Evolutionary conservation across 2,888 invertebrate genomes (phyloP), one percentile per base, ranked within the genome.

Genomic region (Pogonocherus hispidulus): DNA sequence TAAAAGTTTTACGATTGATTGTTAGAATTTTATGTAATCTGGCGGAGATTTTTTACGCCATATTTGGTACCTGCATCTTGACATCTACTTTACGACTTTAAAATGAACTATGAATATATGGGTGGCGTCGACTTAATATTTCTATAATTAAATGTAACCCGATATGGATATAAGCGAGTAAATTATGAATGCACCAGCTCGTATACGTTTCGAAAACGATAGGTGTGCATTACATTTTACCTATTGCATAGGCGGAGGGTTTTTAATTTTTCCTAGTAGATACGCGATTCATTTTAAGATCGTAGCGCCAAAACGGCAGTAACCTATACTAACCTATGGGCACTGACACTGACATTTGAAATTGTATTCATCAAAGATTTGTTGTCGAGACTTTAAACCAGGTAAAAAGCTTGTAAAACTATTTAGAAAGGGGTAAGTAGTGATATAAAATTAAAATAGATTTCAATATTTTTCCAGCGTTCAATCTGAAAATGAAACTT

Each of bases 81-180:
- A 41, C 41, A 41, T 41, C 41, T 16, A 5, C 14, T 41, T 41
- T 41, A 41, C 41, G 16, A n/a, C 1, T n/a, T n/a, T n/a, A 14
- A n/a, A 11, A 11, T 16, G 41, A 16, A 41, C n/a, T 16, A 16
- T 41, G 3, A 41, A n/a, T 14, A 14, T 41, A n/a, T 16, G 41
- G 41, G 41, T 41, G 41, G 41, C n/a, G 41, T 41, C 41, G n/a
- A 41, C 16, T n/a, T 41, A 41, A 41, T 41, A 41, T 41, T 41
- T 41, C 41, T 41, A 14, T 41, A 41, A 41, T 41, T 41, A 41
- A 41, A 41, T 14, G 11, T 14, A n/a, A 41, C 41, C 41, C 41
- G 14, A 41, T 41, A 41, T 41, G 41, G 41, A 41, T n/a, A 14
- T 41, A 9, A 14, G 41, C n/a, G 14, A 14, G 41, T 41, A 41